Base-by-base conservation (phyloP, 23 tunicate species). In the Oikopleura albicans region DNA sequence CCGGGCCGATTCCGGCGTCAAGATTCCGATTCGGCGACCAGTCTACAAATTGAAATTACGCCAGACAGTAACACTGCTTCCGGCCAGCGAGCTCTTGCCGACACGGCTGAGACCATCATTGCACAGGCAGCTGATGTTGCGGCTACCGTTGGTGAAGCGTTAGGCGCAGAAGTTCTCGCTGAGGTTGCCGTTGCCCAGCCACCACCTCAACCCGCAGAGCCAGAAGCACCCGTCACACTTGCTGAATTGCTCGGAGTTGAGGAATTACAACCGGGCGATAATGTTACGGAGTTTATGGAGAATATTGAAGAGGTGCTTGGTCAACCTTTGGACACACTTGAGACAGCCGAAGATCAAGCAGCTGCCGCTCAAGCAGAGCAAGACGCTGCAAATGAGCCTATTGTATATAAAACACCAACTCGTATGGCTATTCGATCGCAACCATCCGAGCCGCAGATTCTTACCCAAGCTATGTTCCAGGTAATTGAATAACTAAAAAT, bases 121-220 rank as follows among this genome's bases (percentile, higher is more conserved):
- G 33, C 79, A 31, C 4, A 27, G 36, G 37, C 79, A 12, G 79
- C 79, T 12, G 79, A 71, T 2, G 37, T 71, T 29, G 79, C 36
- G 28, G 79, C 79, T 71, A 37, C 79, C 27, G 79, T 71, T 71
- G 79, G 37, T 71, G 79, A 71, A 2, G 79, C 79, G 4, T 12
- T 2, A 22, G 79, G 37, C 37, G 79, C 79, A 71, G 79, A 71
- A 71, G 79, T 71, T 29, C 4, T 2, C 27, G 33, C 79, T 2
- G 79, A 71, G 31, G 31, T 71, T 2, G 79, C 79, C 2, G 79
- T 71, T 29, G 79, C 79, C 4, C 79, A 37, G 31, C 79, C 79
- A 12, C 79, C 79, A 22, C 36, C 37, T 27, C 33, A 71, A 71
- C 79, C 79, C 28, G 37, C 79, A 31, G 35, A 16, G 31, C 33